These are phyloP conservation scores for Dallia pectoralis DNA, from an alignment of 2,797 vertebrate genomes.

Conservation along the genomic window DNA sequence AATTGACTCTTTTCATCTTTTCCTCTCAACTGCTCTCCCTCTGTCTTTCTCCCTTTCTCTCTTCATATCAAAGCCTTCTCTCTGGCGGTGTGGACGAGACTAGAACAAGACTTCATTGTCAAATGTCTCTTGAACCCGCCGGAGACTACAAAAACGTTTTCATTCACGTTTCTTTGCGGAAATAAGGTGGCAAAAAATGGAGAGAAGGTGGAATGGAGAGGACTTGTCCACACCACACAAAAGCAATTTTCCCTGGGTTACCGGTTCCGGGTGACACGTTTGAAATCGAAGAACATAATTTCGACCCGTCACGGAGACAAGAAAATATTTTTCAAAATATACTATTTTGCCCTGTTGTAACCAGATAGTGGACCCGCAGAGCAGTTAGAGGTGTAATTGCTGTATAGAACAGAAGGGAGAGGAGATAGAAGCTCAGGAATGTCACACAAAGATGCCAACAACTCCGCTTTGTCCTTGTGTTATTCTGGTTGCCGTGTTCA, in stretches of 20 bases:
- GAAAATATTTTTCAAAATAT: slow-evolving; percentile 33
- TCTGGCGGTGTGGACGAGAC: slow-evolving; percentile 37
- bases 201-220: slow-evolving; percentile 47
- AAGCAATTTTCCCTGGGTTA: slow-evolving; percentile 7
- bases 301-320: slow-evolving; percentile 47
- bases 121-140: slow-evolving; percentile 44
- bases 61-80: slow-evolving; percentile 49
- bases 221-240: slow-evolving; percentile 22
- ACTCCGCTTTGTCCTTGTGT: slow-evolving; percentile 24
- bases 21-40: neutral
- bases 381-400: slow-evolving; percentile 17
- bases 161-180: slow-evolving; percentile 43
- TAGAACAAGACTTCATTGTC: slow-evolving; percentile 44
- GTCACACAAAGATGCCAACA: neutral
- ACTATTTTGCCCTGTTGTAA: slow-evolving; percentile 57
- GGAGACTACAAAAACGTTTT: slow-evolving; percentile 16
- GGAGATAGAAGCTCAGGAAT: slow-evolving; percentile 12
- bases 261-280: slow-evolving; percentile 26
- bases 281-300: slow-evolving; percentile 66
- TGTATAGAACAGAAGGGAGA: slow-evolving; percentile 22
- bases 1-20: neutral
- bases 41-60: neutral
- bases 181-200: slow-evolving; percentile 47
- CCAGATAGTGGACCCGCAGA: slow-evolving; percentile 45
- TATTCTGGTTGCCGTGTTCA: slow-evolving; percentile 18